Base-by-base conservation (phyloP, 2,888 invertebrate species). In the Diarsia mendica region DNA sequence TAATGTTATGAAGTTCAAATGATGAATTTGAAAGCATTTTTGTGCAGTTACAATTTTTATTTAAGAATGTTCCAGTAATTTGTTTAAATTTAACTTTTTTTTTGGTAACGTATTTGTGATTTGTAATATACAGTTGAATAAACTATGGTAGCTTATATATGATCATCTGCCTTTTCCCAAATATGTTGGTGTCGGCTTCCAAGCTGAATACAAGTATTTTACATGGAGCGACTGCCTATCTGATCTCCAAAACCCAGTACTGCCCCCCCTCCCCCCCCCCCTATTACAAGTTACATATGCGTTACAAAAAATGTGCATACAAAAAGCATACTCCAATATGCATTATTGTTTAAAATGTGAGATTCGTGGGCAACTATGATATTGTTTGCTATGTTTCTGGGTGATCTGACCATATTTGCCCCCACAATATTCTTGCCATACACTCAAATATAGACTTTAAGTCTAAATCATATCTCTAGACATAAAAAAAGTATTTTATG, bases 1-100 rank as follows among this genome's bases (percentile, higher is more conserved):
- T 87, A 87, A 88, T 88, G 23, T 79, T 65, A 83, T 88, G 88
- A 87, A 87, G 67, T 87, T 87, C 88, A 78, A 72, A 72, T 65
- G 18, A 77, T 82, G 67, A 82, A 85, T 82, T 75, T 70, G 66
- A 63, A 67, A 72, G 75, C 78, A 69, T 85, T 75, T 76, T 66
- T 69, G 68, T 77, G 72, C 72, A 53, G 64, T 67, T 64, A 58
- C 13, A 72, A 60, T 74, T 72, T 28, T 64, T 67, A n/a, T 72
- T 80, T 33, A 61, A 48, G 60, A 70, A 67, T 80, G 33, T 48
- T 64, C 13, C 23, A 69, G 23, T 68, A 20, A 65, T 48, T 77
- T 65, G 51, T 61, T 60, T 18, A 60, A 75, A 51, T 33, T n/a
- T n/a, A 4, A 28, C 6, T 0, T 10, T 79, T 23, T 48, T 65